Percentiles rank a stretch among this genome's conserved stretches.
Evolutionary conservation across 1,140 invertebrate genomes (phyloP).

Genomic region (Solen grandis): DNA sequence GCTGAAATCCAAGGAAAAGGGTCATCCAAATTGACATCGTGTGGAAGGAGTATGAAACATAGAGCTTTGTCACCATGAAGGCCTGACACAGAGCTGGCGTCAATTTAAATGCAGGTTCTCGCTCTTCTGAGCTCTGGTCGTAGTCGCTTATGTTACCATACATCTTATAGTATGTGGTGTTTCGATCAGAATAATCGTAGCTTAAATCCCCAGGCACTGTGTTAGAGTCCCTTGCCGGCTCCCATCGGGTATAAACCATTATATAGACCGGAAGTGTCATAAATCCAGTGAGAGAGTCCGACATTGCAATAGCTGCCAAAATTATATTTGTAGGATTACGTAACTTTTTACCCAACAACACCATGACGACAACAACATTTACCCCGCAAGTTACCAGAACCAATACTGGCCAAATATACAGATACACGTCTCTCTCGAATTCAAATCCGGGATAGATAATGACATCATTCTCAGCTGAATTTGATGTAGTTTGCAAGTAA

Average conservation of each 20-base stretch:
- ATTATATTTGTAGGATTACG: constrained; percentile 37
- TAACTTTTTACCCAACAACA: constrained; percentile 39
- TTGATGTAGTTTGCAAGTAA: no score
- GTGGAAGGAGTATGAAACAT: constrained; percentile 29
- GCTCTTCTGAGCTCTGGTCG: not conserved
- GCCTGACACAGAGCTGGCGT: constrained; percentile 8
- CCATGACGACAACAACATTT: constrained; percentile 10
- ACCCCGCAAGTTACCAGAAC: constrained; percentile 13
- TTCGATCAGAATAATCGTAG: not conserved
- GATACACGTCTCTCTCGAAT: constrained; percentile 39
- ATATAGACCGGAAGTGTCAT: constrained; percentile 41
- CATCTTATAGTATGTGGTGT: not conserved
- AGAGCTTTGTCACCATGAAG: constrained; percentile 46
- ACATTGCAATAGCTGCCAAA: constrained; percentile 35
- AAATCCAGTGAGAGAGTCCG: constrained; percentile 38
- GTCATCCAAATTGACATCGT: constrained; percentile 40
- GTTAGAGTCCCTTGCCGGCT: not conserved
- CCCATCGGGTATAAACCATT: constrained; percentile 25
- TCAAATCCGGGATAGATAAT: constrained; percentile 14
- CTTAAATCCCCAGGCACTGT: not conserved
- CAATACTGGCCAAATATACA: constrained; percentile 30
- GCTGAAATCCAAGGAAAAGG: constrained; percentile 30
- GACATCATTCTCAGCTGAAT: no score
- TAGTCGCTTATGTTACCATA: not conserved
- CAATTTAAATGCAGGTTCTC: not conserved